phyloP scores from a whole-genome alignment of 1,140 invertebrate species.

The Trichonephila inaurata region DNA sequence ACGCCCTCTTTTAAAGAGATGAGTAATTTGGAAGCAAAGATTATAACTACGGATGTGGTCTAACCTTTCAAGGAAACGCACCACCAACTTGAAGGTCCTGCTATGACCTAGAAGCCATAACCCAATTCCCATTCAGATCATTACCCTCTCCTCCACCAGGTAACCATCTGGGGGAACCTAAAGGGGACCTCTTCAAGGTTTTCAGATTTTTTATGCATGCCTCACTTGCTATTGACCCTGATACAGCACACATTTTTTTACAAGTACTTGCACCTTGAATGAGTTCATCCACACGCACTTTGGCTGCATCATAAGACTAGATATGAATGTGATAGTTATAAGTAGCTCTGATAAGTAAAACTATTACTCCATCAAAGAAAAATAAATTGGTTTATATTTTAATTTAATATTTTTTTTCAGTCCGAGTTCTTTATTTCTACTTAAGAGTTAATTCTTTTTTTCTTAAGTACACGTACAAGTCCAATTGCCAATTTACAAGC shows the following conservation, averaged over 20 bases:
- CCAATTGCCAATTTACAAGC: too few relatives aligned
- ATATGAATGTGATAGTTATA: background rate
- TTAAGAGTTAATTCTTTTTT: too few relatives aligned
- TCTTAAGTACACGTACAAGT: too few relatives aligned
- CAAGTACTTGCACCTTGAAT: background rate
- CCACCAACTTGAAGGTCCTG: background rate
- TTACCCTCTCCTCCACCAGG: conserved; percentile 38
- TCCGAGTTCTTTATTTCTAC: too few relatives aligned
- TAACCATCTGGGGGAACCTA: conserved; percentile 31
- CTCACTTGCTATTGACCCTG: conserved; percentile 38
- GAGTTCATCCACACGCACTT: background rate
- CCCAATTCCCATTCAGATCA: conserved; percentile 41
- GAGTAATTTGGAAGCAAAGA: background rate
- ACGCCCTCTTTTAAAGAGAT: background rate
- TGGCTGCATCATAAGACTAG: too few relatives aligned
- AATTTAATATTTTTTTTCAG: too few relatives aligned
- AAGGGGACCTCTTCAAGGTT: conserved; percentile 30
- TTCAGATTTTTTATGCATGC: conserved; percentile 16
- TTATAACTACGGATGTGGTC: background rate
- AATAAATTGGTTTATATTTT: too few relatives aligned
- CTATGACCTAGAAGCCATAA: conserved; percentile 29
- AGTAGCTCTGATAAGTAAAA: background rate
- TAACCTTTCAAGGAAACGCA: conserved; percentile 32
- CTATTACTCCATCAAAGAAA: background rate
- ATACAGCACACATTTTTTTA: background rate